phyloP scores from a whole-genome alignment of 2,888 invertebrate genomes.

The Anaspis maculata region DNA sequence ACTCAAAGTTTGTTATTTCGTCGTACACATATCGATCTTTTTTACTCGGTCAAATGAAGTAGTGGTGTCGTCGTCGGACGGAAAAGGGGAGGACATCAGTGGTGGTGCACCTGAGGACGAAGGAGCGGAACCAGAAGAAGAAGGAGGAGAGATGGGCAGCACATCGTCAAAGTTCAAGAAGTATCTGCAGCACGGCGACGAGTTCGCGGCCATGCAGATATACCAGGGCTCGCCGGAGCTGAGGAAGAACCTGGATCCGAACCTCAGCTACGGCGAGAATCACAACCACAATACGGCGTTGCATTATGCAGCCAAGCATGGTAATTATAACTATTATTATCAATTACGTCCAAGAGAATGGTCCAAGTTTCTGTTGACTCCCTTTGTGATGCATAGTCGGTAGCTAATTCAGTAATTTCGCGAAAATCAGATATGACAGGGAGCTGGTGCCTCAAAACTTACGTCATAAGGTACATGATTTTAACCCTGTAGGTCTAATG shows the following conservation, averaged over 20 bases:
- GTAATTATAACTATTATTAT: constrained; percentile 23
- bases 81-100: too few relatives aligned
- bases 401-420: too few relatives aligned
- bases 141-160: constrained; percentile 53
- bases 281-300: constrained; percentile 59
- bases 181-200: constrained; percentile 60
- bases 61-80: too few relatives aligned
- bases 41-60: constrained; percentile 11
- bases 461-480: too few relatives aligned
- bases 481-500: too few relatives aligned
- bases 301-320: constrained; percentile 58
- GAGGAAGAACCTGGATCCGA: constrained; percentile 56
- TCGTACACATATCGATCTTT: constrained; percentile 29
- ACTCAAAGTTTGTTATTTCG: too few relatives aligned
- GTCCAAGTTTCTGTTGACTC: not conserved
- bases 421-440: too few relatives aligned
- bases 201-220: constrained; percentile 58
- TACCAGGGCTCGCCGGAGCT: constrained; percentile 56
- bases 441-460: too few relatives aligned
- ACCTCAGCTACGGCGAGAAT: constrained; percentile 57
- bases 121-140: too few relatives aligned
- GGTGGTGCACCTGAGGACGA: too few relatives aligned
- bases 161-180: constrained; percentile 61
- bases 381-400: too few relatives aligned
- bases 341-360: not conserved